Evolutionary conservation across 2,888 invertebrate genomes (phyloP).

Genomic region (Eugnorisma glareosa): DNA sequence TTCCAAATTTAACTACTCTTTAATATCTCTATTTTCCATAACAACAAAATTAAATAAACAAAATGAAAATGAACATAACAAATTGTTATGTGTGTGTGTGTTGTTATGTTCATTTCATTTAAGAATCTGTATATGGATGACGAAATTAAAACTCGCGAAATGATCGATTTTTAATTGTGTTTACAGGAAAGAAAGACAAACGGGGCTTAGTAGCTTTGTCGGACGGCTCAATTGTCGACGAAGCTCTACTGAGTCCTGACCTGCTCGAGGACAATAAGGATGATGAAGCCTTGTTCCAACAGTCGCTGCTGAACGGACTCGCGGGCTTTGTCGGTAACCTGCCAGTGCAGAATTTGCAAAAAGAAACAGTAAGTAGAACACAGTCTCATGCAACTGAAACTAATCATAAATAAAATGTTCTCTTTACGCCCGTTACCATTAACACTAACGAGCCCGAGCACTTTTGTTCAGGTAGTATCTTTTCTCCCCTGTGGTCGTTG

Average conservation of each 20-base stretch:
- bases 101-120: too few relatives aligned
- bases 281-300: slow-evolving; percentile 86
- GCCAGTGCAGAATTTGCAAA: slow-evolving; percentile 91
- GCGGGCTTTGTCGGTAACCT: slow-evolving; percentile 93
- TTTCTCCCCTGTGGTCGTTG: neutral
- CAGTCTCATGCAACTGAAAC: neutral
- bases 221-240: slow-evolving; percentile 93
- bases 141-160: neutral
- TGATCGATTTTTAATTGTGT: slow-evolving; percentile 15
- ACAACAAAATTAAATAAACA: neutral
- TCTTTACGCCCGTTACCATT: neutral
- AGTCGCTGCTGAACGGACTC: slow-evolving; percentile 91
- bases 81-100: too few relatives aligned
- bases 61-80: too few relatives aligned
- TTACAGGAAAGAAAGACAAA: slow-evolving; percentile 90
- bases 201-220: slow-evolving; percentile 92
- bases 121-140: too few relatives aligned
- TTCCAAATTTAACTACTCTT: too few relatives aligned
- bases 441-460: neutral
- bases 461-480: neutral
- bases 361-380: slow-evolving; percentile 87
- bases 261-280: slow-evolving; percentile 74
- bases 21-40: neutral
- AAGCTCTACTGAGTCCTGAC: slow-evolving; percentile 88
- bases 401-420: neutral